These are phyloP conservation scores for Drosophila mauritiana DNA, from an alignment of 1,140 invertebrate genomes.

Conservation along the genomic window DNA sequence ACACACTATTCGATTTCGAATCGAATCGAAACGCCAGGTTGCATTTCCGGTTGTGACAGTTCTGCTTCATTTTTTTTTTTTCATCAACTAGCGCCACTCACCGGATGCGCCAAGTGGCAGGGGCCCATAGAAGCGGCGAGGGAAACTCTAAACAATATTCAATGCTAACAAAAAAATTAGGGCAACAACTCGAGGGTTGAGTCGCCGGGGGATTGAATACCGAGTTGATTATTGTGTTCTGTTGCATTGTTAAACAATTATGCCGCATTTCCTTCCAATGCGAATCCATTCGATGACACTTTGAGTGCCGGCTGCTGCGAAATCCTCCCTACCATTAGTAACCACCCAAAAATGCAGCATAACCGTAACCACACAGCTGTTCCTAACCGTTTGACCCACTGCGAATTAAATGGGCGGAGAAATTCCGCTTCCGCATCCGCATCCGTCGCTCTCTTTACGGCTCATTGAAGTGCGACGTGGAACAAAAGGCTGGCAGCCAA, in stretches of 20 bases:
- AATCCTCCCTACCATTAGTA: slow-evolving; percentile 31
- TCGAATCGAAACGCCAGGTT: slow-evolving; percentile 70
- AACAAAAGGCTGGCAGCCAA: slow-evolving; percentile 63
- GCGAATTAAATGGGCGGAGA: slow-evolving; percentile 35
- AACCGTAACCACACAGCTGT: slow-evolving; percentile 56
- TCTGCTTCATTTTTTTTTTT: slow-evolving; percentile 19
- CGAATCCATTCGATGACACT: slow-evolving; percentile 72
- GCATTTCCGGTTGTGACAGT: slow-evolving; percentile 76
- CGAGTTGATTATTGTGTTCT: slow-evolving; percentile 36
- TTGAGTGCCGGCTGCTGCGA: slow-evolving; percentile 56
- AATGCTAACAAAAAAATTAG: slow-evolving; percentile 34
- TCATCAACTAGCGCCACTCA: slow-evolving; percentile 48
- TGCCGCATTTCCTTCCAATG: slow-evolving; percentile 34
- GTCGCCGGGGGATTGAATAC: slow-evolving; percentile 1
- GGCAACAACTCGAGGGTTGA: slow-evolving; percentile 38
- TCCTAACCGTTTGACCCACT: slow-evolving; percentile 56
- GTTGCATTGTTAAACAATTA: slow-evolving; percentile 39
- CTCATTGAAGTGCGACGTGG: slow-evolving; percentile 49
- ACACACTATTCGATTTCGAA: slow-evolving; percentile 41
- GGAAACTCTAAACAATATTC: slow-evolving; percentile 56
- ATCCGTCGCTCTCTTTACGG: slow-evolving; percentile 49
- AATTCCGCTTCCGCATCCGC: slow-evolving; percentile 40
- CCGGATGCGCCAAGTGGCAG: slow-evolving; percentile 64
- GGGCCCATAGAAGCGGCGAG: slow-evolving; percentile 18
- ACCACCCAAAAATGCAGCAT: slow-evolving; percentile 13